phyloP scores from a whole-genome alignment of 2,888 invertebrate species.

The Coronaproctus castanopsis region DNA sequence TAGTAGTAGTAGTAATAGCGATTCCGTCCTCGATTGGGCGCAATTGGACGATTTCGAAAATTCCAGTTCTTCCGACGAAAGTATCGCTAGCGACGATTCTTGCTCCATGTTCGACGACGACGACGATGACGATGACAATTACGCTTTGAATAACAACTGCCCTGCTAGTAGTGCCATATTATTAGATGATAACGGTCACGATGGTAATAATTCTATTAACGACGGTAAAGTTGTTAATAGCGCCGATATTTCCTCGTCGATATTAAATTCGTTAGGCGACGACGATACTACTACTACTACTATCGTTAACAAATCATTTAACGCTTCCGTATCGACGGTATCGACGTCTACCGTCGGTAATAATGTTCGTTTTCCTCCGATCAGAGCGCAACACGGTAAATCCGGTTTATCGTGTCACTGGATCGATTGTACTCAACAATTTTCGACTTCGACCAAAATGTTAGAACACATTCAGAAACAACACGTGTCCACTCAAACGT shows the following conservation, averaged over 20 bases:
- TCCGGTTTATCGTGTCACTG: conserved; percentile 39
- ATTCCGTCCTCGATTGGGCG: conserved; percentile 20
- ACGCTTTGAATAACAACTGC: neutral
- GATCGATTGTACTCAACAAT: conserved; percentile 59
- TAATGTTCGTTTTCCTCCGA: conserved; percentile 7
- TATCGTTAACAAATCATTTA: too few relatives aligned
- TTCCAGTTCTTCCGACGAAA: neutral
- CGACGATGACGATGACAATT: neutral
- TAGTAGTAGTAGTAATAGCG: conserved; percentile 20
- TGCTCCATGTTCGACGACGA: neutral
- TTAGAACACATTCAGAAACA: conserved; percentile 64
- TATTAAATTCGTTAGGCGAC: too few relatives aligned
- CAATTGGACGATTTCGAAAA: neutral
- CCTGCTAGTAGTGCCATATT: neutral
- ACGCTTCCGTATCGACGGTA: too few relatives aligned
- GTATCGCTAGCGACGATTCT: neutral
- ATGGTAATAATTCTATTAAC: too few relatives aligned
- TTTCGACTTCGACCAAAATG: conserved; percentile 58
- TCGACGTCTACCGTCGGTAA: neutral
- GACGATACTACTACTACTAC: neutral
- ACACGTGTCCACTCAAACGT: conserved; percentile 70
- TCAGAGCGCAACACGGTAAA: neutral
- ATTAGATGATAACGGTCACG: too few relatives aligned
- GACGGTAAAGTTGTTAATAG: too few relatives aligned
- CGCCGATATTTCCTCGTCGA: too few relatives aligned